Conservation (phyloP, 2,113 vertebrate genomes). For the Aptenodytes forsteri region DNA sequence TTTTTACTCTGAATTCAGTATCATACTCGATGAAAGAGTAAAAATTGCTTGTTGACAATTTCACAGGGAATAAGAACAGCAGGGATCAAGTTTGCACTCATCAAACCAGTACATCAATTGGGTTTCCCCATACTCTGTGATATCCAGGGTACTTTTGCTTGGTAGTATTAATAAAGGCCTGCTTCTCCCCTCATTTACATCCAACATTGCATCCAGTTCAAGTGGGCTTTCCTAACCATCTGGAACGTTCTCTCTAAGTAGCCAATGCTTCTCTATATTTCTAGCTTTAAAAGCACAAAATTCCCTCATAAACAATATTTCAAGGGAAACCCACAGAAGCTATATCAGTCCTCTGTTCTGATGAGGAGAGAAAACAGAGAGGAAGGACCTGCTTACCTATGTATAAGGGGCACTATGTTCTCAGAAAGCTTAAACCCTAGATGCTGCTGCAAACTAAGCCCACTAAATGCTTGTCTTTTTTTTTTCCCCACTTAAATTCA, state of each 20-base stretch:
- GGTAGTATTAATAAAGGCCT: background rate
- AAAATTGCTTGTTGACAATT: constrained; percentile 33
- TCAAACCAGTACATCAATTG: background rate
- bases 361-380: background rate
- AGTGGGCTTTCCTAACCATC: background rate
- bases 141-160: background rate
- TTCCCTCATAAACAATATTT: background rate
- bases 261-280: background rate
- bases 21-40: background rate
- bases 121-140: background rate
- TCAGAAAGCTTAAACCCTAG: background rate
- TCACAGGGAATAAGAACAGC: background rate
- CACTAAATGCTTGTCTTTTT: background rate
- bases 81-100: background rate
- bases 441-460: background rate
- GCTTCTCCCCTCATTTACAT: background rate
- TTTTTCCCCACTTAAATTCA: background rate
- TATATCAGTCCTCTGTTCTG: background rate
- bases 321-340: background rate
- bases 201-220: background rate
- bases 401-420: background rate
- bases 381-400: background rate
- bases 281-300: background rate
- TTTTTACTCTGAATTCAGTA: background rate
- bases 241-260: background rate